Evolutionary conservation across 2,797 vertebrate genomes (phyloP), one percentile per base, ranked within the genome.

Genomic region (Chelon auratus): DNA sequence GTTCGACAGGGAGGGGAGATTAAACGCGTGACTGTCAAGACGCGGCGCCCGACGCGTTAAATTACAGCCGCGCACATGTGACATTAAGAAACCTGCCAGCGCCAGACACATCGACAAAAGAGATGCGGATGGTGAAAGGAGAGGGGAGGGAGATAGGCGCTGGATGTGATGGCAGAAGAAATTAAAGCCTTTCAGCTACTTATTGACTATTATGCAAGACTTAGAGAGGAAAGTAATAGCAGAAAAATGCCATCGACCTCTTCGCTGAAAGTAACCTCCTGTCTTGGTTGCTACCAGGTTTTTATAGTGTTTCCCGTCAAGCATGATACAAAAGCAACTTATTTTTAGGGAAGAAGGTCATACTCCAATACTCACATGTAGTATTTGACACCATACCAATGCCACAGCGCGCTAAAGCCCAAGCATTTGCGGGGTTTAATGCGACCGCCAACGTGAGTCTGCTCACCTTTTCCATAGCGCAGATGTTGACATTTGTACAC

Each of bases 11-110:
- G 24, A 26, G 24, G 73, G 69, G 83, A 84, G 90, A 89, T 90
- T 90, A 90, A 91, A 90, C 75, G 65, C 53, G 55, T 62, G n/a
- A 80, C 82, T 87, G 88, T 88, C 85, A 89, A 5, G 78, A 64
- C 62, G 65, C 81, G 67, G 85, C 82, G 75, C 84, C 85, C 83
- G 64, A 58, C 50, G 57, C 83, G 47, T 86, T 88, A 85, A 91
- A 92, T 93, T 91, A 91, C 84, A 81, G 90, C 77, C 79, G 72
- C 84, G 89, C 82, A 83, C 80, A 80, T 78, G 79, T 86, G 89
- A 89, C 87, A 86, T 90, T 87, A 91, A 90, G 78, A 79, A 83
- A 92, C 72, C 83, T 76, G 87, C 69, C 87, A 78, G 72, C 60
- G 20, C 50, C 55, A 58, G 80, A 84, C 75, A 37, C 63, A 8